Percentiles rank a stretch among this genome's conserved stretches.
Evolutionary conservation across 2,888 invertebrate genomes (phyloP).

Genomic region (Coleophora flavipennella): DNA sequence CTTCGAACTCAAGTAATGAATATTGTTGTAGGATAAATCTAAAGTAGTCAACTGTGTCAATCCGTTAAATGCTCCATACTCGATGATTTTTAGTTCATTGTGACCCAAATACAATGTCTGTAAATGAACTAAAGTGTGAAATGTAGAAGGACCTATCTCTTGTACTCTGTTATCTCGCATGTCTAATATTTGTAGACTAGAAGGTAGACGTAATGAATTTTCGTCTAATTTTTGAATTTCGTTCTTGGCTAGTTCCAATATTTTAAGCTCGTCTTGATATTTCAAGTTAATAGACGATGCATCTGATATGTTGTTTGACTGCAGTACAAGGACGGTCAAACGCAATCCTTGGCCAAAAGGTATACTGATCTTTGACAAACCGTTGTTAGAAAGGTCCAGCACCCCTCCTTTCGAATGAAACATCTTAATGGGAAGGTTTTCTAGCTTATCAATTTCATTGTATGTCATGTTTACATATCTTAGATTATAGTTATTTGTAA

Average conservation of each 20-base stretch:
- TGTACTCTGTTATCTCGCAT: slow-evolving; percentile 24
- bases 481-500: slow-evolving; percentile 36
- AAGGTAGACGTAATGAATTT: slow-evolving; percentile 38
- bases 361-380: slow-evolving; percentile 33
- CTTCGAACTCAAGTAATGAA: slow-evolving; percentile 41
- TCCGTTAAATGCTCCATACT: slow-evolving; percentile 48
- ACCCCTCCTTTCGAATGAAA: slow-evolving; percentile 50
- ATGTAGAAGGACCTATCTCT: slow-evolving; percentile 19
- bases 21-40: slow-evolving; percentile 34
- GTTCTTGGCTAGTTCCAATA: slow-evolving; percentile 43
- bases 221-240: slow-evolving; percentile 32
- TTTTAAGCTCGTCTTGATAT: slow-evolving; percentile 33
- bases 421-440: slow-evolving; percentile 34
- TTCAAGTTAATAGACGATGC: slow-evolving; percentile 31
- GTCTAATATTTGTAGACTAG: slow-evolving; percentile 32
- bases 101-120: slow-evolving; percentile 37
- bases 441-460: slow-evolving; percentile 36
- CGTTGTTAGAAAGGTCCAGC: slow-evolving; percentile 53
- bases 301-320: slow-evolving; percentile 46
- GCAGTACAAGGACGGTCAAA: slow-evolving; percentile 33
- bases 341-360: slow-evolving; percentile 38
- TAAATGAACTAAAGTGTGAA: slow-evolving; percentile 26
- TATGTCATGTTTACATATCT: slow-evolving; percentile 45
- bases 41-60: slow-evolving; percentile 17
- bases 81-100: slow-evolving; percentile 34